Evolutionary conservation across 2,797 vertebrate genomes (phyloP), one percentile per base, ranked within the genome.

Genomic region (Antrozous pallidus): DNA sequence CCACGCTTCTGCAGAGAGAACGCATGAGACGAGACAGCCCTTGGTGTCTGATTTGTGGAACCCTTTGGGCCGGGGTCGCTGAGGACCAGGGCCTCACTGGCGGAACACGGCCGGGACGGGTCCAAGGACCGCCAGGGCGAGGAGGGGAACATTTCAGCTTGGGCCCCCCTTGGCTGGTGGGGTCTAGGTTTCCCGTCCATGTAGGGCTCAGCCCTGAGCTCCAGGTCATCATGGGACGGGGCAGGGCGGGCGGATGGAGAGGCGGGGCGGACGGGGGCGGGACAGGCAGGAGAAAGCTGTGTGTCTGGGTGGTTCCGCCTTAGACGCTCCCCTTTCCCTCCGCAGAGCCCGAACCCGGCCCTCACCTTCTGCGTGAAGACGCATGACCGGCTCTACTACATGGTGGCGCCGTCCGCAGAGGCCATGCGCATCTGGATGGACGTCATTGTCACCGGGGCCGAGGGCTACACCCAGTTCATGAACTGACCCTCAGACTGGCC

Each of bases 371-470:
- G 99, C 0, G 99, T 99, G 74, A 99, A 99, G 98, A 99, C 99
- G 45, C 99, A 99, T 0, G 99, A 99, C 98, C 98, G 99, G 22
- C 98, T 99, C 0, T 99, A 99, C 98, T 99, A 98, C 98, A 98
- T 99, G 99, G 99, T 99, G 97, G 99, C 99, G 0, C 99, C 99
- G 0, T 99, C 99, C 0, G 98, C 99, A 0, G 99, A 99, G 96
- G 99, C 99, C 97, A 99, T 99, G 99, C 98, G 99, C 94, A 99
- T 99, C 96, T 99, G 99, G 99, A 99, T 99, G 99, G 99, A 99
- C 0, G 99, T 99, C 84, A 99, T 99, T 0, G 99, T 99, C 92
- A 99, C 99, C 0, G 99, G 99, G 38, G 99, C 99, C 0, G 99
- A 99, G 98, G 99, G 99, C 14, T 99, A 99, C 98, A 99, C 99